Conservation (phyloP, 2,113 vertebrate genomes). For the Bombycilla garrulus region DNA sequence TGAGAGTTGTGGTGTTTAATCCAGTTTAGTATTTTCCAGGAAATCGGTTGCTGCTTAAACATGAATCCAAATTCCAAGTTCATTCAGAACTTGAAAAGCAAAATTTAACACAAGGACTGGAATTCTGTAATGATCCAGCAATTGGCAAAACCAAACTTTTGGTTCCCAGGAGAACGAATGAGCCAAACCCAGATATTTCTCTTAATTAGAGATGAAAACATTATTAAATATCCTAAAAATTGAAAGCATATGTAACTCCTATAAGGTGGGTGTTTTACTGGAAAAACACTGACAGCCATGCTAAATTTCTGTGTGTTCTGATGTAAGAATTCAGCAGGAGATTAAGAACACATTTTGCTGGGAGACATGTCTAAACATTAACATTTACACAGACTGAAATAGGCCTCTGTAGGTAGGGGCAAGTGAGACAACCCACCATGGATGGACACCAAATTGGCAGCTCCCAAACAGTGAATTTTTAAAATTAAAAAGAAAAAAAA, state of each 20-base stretch:
- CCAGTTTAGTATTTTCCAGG: slow-evolving; percentile 34
- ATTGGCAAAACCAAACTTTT: neutral
- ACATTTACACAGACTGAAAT: neutral
- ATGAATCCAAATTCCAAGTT: neutral
- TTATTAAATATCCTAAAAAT: slow-evolving; percentile 55
- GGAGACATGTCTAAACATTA: neutral
- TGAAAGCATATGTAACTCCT: slow-evolving; percentile 38
- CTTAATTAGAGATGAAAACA: slow-evolving; percentile 61
- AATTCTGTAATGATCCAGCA: slow-evolving; percentile 17
- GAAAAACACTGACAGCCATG: slow-evolving; percentile 54
- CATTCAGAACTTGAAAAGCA: slow-evolving; percentile 58
- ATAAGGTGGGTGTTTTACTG: slow-evolving; percentile 59
- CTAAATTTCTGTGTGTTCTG: slow-evolving; percentile 44
- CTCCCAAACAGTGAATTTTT: neutral
- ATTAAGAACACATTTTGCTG: slow-evolving; percentile 61
- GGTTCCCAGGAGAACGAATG: neutral
- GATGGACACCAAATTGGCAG: neutral
- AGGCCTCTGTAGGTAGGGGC: neutral
- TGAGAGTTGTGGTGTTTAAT: neutral
- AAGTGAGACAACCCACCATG: neutral
- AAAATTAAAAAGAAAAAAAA: neutral
- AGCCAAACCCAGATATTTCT: slow-evolving; percentile 41
- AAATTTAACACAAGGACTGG: neutral
- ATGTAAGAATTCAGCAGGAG: slow-evolving; percentile 54
- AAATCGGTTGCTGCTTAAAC: slow-evolving; percentile 11